Evolutionary conservation across 2,797 vertebrate species (phyloP), one percentile per base, ranked within the genome.

Genomic region (Echiichthys vipera): DNA sequence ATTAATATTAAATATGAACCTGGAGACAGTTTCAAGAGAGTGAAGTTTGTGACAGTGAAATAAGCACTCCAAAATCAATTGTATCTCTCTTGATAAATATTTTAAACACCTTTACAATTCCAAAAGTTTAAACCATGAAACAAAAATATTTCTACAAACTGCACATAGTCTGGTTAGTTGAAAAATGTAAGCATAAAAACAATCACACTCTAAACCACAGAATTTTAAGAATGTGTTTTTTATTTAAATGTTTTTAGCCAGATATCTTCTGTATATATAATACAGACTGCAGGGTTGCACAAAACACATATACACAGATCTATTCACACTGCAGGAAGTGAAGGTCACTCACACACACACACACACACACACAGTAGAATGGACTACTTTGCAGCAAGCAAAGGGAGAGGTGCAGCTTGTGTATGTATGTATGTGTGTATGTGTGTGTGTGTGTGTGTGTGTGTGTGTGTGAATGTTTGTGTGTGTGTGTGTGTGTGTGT

Each of bases 271-370:
- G 36, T n/a, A 29, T 30, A 8, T 37, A 47, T 24, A 8, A 54
- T 34, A 5, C 17, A 68, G 43, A 29, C 7, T 25, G 22, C 11
- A 56, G 30, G 7, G 50, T 47, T 1, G 1, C 20, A 25, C 3
- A 22, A 56, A 22, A 15, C 11, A 42, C 24, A 34, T 14, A 13
- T 14, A 13, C 47, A 40, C 11, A 68, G 39, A 50, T 45, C 36
- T 57, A 39, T 58, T 68, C 17, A 61, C 5, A 36, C 27, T 58
- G 40, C 57, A 72, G 40, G 46, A 55, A 43, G 45, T 56, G 39
- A 10, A 40, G 30, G 42, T 36, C 65, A 32, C 5, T 32, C 29
- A n/a, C n/a, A n/a, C n/a, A n/a, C n/a, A n/a, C n/a, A n/a, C n/a
- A n/a, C n/a, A 49, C 36, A 57, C 45, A 30, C 30, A 66, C 50